Percentiles rank a stretch among this genome's conserved stretches.
Evolutionary conservation across 2,113 vertebrate genomes (phyloP).

Genomic region (Xyliphius kryptos): DNA sequence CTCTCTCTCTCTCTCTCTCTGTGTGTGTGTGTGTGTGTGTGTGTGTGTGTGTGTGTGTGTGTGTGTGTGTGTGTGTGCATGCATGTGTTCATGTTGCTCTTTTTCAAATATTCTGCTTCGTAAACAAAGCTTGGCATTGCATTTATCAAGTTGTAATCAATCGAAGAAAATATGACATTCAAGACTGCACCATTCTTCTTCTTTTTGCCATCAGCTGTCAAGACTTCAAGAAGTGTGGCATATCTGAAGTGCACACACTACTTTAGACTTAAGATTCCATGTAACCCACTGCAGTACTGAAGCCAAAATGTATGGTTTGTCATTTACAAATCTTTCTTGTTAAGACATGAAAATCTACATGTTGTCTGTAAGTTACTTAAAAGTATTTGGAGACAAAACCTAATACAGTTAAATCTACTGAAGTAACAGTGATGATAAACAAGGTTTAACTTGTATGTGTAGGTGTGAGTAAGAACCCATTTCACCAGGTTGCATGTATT

Average conservation of each 20-base stretch:
- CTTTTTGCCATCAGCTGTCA: constrained; percentile 21
- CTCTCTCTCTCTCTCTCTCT: too few relatives aligned
- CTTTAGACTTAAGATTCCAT: constrained; percentile 6
- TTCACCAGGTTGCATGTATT: constrained; percentile 27
- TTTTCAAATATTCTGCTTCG: background rate
- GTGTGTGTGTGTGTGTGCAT: background rate
- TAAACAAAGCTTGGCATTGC: constrained; percentile 10
- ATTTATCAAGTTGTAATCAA: constrained; percentile 21
- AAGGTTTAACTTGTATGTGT: constrained; percentile 18
- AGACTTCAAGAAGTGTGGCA: constrained; percentile 2
- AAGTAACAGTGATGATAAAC: background rate
- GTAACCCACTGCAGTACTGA: constrained; percentile 4
- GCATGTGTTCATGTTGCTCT: background rate
- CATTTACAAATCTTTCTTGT: too few relatives aligned
- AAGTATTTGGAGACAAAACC: too few relatives aligned
- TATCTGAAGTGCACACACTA: constrained; percentile 8
- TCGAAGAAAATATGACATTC: constrained; percentile 15
- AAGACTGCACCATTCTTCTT: constrained; percentile 9
- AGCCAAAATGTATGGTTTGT: background rate
- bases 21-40: too few relatives aligned
- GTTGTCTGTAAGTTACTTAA: too few relatives aligned
- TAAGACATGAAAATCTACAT: too few relatives aligned
- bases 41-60: too few relatives aligned
- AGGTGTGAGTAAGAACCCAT: constrained; percentile 27
- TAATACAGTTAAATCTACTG: too few relatives aligned